These are phyloP conservation scores for Cottus gobio DNA, from an alignment of 2,113 vertebrate species.

Conservation along the genomic window DNA sequence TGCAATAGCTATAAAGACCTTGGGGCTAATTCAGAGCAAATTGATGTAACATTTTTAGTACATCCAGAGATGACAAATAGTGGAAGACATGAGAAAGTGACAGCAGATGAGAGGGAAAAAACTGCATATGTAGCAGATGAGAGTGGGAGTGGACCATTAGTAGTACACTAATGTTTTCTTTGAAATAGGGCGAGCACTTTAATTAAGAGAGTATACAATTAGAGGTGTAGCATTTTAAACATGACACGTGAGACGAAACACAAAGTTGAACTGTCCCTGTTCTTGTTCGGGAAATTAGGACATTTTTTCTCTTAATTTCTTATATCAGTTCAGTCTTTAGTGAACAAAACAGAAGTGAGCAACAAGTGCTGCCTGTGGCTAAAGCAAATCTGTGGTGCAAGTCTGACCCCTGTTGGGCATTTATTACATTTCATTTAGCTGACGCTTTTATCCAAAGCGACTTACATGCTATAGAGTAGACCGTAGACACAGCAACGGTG, in stretches of 20 bases:
- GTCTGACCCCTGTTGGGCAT: conserved; percentile 35
- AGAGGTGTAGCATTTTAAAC: neutral
- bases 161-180: neutral
- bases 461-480: too few species aligned
- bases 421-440: too few species aligned
- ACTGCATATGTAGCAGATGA: neutral
- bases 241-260: too few species aligned
- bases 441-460: too few species aligned
- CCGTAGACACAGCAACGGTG: too few species aligned
- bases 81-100: neutral
- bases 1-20: neutral
- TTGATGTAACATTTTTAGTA: neutral
- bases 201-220: neutral
- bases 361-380: too few species aligned
- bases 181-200: neutral
- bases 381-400: conserved; percentile 1
- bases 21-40: neutral
- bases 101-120: neutral
- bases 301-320: neutral
- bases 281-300: too few species aligned
- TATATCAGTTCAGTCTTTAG: neutral
- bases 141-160: too few species aligned
- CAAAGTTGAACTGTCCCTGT: neutral
- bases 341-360: neutral
- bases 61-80: neutral